Percentiles rank a stretch among this genome's conserved stretches.
These are phyloP conservation scores for Rhinoraja longicauda DNA, from an alignment of 2,797 vertebrate genomes.

Conservation along the genomic window DNA sequence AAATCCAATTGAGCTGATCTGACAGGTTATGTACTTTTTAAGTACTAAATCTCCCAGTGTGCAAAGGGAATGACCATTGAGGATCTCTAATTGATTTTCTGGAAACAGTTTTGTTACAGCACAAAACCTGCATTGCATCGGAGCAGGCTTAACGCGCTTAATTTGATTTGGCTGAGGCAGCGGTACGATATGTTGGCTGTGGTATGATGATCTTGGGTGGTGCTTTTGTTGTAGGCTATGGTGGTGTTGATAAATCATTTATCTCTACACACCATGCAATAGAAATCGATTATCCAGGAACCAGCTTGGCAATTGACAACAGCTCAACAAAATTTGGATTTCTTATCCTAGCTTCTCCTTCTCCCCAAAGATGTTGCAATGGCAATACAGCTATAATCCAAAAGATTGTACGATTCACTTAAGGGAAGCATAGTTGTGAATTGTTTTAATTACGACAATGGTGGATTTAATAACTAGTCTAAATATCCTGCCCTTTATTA, in stretches of 20 bases:
- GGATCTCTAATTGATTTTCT: not conserved
- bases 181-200: not conserved
- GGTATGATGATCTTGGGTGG: not conserved
- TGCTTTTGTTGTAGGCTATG: not conserved
- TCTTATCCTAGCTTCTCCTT: not conserved
- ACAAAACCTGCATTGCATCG: not conserved
- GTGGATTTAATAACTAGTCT: too few relatives aligned
- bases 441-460: too few relatives aligned
- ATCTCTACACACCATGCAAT: not conserved
- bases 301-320: not conserved
- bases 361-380: not conserved
- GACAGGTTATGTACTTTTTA: not conserved
- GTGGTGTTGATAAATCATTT: not conserved
- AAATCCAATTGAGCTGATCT: not conserved
- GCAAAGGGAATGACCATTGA: not conserved
- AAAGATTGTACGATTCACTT: not conserved
- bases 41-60: not conserved
- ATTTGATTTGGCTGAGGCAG: conserved; percentile 2
- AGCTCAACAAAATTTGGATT: not conserved
- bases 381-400: not conserved
- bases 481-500: not conserved
- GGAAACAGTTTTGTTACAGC: not conserved
- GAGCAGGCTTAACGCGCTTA: not conserved
- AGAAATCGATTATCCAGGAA: not conserved
- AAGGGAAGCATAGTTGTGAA: not conserved